These are phyloP conservation scores for Phodopus roborovskii DNA, from an alignment of 2,113 vertebrate genomes.

Conservation along the genomic window DNA sequence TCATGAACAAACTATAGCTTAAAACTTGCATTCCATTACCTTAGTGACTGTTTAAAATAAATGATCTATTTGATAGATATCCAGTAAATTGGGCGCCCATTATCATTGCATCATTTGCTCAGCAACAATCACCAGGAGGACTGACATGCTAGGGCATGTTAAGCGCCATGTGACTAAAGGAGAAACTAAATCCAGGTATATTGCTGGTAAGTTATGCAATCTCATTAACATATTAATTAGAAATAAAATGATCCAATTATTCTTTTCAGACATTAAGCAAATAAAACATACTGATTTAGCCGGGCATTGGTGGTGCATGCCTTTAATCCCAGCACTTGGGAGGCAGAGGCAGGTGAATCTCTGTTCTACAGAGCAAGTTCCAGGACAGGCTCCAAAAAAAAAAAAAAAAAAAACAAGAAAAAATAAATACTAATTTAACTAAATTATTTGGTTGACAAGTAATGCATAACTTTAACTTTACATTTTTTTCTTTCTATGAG, in stretches of 20 bases:
- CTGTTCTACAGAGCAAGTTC: too few relatives aligned
- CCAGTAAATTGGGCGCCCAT: conserved; percentile 92
- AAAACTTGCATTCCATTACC: conserved; percentile 27
- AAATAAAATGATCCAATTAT: not conserved
- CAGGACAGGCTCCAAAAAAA: too few relatives aligned
- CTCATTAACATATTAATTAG: conserved; percentile 30
- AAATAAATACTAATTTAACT: not conserved
- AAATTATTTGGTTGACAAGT: not conserved
- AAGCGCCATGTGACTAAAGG: conserved; percentile 96
- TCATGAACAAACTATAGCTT: conserved; percentile 26
- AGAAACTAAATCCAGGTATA: conserved; percentile 94
- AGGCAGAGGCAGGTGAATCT: too few relatives aligned
- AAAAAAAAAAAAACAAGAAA: too few relatives aligned
- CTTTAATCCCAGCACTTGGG: too few relatives aligned
- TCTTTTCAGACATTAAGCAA: conserved; percentile 15
- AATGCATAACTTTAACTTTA: not conserved
- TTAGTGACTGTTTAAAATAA: conserved; percentile 30
- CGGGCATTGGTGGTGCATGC: too few relatives aligned
- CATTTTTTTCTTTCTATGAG: conserved; percentile 43
- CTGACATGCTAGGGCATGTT: conserved; percentile 96
- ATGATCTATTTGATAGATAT: conserved; percentile 81
- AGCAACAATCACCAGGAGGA: conserved; percentile 93
- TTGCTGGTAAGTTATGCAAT: conserved; percentile 81
- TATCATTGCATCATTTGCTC: conserved; percentile 98
- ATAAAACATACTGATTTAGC: conserved; percentile 32